Evolutionary conservation across 2,797 vertebrate genomes (phyloP), one percentile per base, ranked within the genome.

Genomic region (Parotocinclus haroldoi): DNA sequence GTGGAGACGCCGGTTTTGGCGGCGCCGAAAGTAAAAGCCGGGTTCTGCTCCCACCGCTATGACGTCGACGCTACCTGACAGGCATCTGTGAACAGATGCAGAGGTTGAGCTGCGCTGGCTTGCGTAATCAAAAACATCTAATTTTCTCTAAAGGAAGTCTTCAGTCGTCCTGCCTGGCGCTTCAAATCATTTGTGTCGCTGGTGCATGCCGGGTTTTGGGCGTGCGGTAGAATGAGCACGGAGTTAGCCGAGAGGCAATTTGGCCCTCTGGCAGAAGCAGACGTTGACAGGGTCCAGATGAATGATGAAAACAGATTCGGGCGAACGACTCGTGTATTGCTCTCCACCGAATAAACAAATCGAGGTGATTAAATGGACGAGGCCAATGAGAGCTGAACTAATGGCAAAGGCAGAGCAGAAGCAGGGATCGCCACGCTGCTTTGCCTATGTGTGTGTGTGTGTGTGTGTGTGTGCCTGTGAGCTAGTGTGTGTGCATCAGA

Each of bases 331-430:
- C 81, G 81, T 79, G 81, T 72, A 66, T 86, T 79, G 80, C 80
- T 79, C 79, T 79, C 79, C 66, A 81, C 84, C 80, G 73, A 79
- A 87, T 78, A 85, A 88, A 90, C 84, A 85, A 88, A 88, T 81
- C 72, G 80, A 75, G 78, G 81, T 84, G 85, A 88, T 87, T 89
- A 85, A 86, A 88, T 76, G 80, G 79, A 68, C 76, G 50, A 71
- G 63, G 11, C 76, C 56, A 78, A 84, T 84, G 82, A 84, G 80
- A 74, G 63, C 56, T 40, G n/a, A 48, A 69, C 55, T 58, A 63
- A 72, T 68, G 66, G 64, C 45, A 54, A 71, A 14, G 63, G 66
- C 59, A 45, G 58, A 38, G 48, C 19, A 27, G 14, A 49, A 27
- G 63, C 48, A 36, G 12, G 39, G 63, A 71, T 46, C 61, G 54